Evolutionary conservation across 1,140 invertebrate species (phyloP).

Genomic region (Calephelis nemesis): DNA sequence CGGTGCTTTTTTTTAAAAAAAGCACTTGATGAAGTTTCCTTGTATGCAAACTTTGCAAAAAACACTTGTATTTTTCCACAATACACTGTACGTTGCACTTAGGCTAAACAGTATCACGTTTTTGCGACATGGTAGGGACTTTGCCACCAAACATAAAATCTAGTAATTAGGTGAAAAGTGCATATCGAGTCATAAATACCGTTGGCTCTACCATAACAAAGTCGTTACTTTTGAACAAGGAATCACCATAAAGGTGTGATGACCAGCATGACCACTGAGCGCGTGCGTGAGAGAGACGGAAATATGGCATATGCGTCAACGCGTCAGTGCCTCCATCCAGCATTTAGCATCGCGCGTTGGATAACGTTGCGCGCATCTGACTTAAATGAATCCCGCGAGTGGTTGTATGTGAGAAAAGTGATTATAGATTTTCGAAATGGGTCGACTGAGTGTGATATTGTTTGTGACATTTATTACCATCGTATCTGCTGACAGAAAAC

Average conservation of each 20-base stretch:
- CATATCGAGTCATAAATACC: background rate
- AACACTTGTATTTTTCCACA: no score
- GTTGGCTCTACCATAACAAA: conserved; percentile 19
- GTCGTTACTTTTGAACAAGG: conserved; percentile 42
- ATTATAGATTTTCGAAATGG: conserved; percentile 46
- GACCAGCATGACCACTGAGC: conserved; percentile 53
- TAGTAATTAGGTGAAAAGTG: background rate
- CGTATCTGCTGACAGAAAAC: conserved; percentile 53
- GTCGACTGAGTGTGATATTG: conserved; percentile 57
- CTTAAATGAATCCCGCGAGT: conserved; percentile 56
- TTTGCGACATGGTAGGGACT: no score
- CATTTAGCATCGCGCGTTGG: conserved; percentile 55
- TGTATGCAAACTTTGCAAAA: no score
- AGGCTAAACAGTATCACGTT: no score
- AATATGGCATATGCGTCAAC: conserved; percentile 42
- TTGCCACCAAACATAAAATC: background rate
- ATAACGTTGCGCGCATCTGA: conserved; percentile 39
- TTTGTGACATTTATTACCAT: conserved; percentile 51
- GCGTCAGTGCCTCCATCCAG: conserved; percentile 48
- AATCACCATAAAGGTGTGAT: conserved; percentile 33
- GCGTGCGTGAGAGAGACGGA: conserved; percentile 55
- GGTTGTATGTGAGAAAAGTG: conserved; percentile 41
- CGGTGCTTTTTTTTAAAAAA: no score
- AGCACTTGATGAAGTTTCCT: no score
- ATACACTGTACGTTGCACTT: no score